Conservation (phyloP, 2,113 vertebrate species). For the Pandion haliaetus region DNA sequence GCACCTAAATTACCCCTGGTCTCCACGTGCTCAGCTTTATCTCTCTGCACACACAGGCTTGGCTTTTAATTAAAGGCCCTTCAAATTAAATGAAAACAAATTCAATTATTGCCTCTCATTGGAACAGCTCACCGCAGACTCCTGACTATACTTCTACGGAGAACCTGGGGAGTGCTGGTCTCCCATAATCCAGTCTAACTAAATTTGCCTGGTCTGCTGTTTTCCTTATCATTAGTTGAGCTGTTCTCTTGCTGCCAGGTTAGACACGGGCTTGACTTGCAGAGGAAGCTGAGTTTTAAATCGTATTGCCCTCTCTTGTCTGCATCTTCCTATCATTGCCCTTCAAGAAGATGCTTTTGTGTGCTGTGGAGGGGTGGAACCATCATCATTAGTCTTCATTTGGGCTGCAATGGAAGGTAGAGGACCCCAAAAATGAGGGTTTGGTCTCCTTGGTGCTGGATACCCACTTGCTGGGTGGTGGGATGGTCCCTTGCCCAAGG, state of each 20-base stretch:
- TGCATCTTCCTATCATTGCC: neutral
- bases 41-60: constrained; percentile 75
- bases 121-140: constrained; percentile 67
- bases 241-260: constrained; percentile 59
- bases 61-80: constrained; percentile 84
- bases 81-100: constrained; percentile 85
- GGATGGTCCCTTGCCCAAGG: neutral
- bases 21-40: constrained; percentile 74
- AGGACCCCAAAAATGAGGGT: neutral
- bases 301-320: neutral
- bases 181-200: constrained; percentile 64
- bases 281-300: constrained; percentile 30
- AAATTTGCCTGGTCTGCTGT: constrained; percentile 66
- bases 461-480: neutral
- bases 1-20: constrained; percentile 75
- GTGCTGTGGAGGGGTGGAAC: neutral
- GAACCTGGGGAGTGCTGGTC: constrained; percentile 49
- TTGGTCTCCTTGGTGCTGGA: neutral
- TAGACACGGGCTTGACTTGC: constrained; percentile 44
- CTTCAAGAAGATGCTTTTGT: neutral
- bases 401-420: neutral
- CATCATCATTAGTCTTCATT: neutral
- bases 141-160: constrained; percentile 60
- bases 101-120: constrained; percentile 82
- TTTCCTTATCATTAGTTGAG: constrained; percentile 73